Evolutionary conservation across 1,140 invertebrate genomes (phyloP).

Genomic region (Dufourea novaeangliae): DNA sequence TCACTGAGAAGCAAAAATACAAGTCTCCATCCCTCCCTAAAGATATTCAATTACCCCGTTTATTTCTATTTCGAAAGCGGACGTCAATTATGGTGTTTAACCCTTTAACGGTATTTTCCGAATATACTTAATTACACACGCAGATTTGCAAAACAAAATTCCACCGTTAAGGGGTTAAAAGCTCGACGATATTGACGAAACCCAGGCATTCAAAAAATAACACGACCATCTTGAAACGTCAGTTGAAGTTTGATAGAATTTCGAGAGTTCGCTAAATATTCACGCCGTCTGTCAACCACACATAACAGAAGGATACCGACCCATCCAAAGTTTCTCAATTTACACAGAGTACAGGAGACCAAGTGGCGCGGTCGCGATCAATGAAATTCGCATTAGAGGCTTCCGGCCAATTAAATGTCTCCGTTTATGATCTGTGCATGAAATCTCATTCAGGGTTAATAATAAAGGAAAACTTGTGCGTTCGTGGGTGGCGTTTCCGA

Average conservation of each 20-base stretch:
- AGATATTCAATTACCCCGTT: no score
- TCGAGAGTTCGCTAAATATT: conserved; percentile 24
- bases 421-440: neutral
- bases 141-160: no score
- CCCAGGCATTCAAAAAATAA: neutral
- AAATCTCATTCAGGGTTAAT: neutral
- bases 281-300: conserved; percentile 20
- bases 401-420: conserved; percentile 1
- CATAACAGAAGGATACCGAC: conserved; percentile 5
- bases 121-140: no score
- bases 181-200: neutral
- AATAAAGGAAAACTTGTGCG: conserved; percentile 11
- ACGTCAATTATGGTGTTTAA: neutral
- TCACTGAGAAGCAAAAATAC: no score
- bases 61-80: no score
- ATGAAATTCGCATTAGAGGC: conserved; percentile 1
- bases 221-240: neutral
- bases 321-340: conserved; percentile 36
- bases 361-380: neutral
- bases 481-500: conserved; percentile 8
- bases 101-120: no score
- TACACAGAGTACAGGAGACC: neutral
- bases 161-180: neutral
- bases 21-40: no score
- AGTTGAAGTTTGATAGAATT: conserved; percentile 32